Percentiles rank a stretch among this genome's conserved stretches.
These are phyloP conservation scores for Incurvaria masculella DNA, from an alignment of 2,888 invertebrate genomes.

Conservation along the genomic window DNA sequence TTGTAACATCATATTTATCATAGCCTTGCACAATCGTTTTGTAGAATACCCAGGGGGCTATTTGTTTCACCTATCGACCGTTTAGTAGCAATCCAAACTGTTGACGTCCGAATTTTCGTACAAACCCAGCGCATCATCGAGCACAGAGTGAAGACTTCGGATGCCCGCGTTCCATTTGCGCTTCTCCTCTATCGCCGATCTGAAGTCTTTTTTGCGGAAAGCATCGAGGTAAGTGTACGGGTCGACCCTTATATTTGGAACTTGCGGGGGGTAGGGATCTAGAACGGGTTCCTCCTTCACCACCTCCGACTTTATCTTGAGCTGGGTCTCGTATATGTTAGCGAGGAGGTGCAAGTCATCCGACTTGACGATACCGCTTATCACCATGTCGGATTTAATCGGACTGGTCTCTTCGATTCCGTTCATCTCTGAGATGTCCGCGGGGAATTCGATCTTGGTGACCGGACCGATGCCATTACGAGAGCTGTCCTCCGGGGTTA, in stretches of 20 bases:
- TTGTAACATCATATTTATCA: no score
- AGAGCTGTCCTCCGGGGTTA: background rate
- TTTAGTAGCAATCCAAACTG: conserved; percentile 69
- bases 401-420: background rate
- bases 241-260: conserved; percentile 11
- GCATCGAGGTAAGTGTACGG: conserved; percentile 51
- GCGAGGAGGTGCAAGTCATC: conserved; percentile 53
- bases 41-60: no score
- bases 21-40: no score
- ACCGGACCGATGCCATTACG: no score
- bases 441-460: background rate
- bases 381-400: conserved; percentile 33
- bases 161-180: conserved; percentile 53
- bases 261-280: conserved; percentile 13
- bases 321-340: conserved; percentile 46
- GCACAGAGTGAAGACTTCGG: conserved; percentile 61
- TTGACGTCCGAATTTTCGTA: conserved; percentile 57
- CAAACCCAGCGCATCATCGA: conserved; percentile 70
- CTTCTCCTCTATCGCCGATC: conserved; percentile 49
- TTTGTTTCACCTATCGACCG: no score
- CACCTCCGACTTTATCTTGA: conserved; percentile 22
- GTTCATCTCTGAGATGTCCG: background rate
- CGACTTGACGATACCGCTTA: conserved; percentile 55
- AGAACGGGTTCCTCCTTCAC: conserved; percentile 30
- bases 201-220: conserved; percentile 48